These are phyloP conservation scores for Larimichthys crocea DNA, from an alignment of 2,113 vertebrate genomes.

Conservation along the genomic window DNA sequence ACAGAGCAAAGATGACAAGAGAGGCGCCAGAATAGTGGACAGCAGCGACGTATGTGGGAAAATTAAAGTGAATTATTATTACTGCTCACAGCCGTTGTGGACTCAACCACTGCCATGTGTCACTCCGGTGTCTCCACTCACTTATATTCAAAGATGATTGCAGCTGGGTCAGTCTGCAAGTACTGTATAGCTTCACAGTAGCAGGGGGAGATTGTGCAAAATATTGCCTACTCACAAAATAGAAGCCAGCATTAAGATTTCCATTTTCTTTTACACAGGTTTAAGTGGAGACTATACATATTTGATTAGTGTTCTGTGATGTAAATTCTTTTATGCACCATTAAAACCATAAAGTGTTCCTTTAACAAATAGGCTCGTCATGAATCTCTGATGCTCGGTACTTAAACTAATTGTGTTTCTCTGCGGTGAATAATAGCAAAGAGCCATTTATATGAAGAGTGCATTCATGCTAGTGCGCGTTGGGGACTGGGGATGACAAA, in stretches of 20 bases:
- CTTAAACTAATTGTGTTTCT: constrained; percentile 76
- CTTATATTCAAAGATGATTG: constrained; percentile 19
- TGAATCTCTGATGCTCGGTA: constrained; percentile 59
- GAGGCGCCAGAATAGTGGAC: constrained; percentile 31
- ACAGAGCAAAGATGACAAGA: constrained; percentile 55
- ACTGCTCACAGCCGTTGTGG: constrained; percentile 40
- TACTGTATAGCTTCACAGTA: not conserved
- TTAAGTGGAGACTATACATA: constrained; percentile 41
- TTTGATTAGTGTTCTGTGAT: constrained; percentile 60
- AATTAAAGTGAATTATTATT: constrained; percentile 55
- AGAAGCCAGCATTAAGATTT: constrained; percentile 6
- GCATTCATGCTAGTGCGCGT: constrained; percentile 19
- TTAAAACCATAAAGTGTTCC: constrained; percentile 59
- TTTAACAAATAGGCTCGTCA: constrained; percentile 59
- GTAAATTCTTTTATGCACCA: constrained; percentile 55
- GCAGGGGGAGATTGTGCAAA: not conserved
- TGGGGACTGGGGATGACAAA: constrained; percentile 52
- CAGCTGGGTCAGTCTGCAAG: not conserved
- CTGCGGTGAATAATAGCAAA: constrained; percentile 52
- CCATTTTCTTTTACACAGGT: constrained; percentile 31
- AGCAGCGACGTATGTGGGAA: not conserved
- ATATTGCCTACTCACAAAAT: constrained; percentile 13
- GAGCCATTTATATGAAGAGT: constrained; percentile 55
- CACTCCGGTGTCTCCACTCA: constrained; percentile 26
- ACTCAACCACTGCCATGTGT: constrained; percentile 30